Evolutionary conservation across 2,888 invertebrate genomes (phyloP).

Genomic region (Priocnemis perturbator): DNA sequence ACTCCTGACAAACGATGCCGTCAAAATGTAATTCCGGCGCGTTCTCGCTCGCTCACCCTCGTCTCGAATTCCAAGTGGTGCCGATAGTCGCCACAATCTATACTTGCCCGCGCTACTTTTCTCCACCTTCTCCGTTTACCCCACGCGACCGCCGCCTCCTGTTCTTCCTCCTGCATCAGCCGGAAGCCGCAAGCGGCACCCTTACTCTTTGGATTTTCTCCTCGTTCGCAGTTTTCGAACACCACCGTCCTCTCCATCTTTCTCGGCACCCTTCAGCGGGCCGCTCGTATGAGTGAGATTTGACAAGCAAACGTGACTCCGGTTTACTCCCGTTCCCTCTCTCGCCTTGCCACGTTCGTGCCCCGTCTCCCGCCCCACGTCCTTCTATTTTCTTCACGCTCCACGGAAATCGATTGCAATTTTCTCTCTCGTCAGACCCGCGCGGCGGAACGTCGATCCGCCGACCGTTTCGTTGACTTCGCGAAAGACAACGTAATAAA

Average conservation of each 20-base stretch:
- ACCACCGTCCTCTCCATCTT: slow-evolving; percentile 7
- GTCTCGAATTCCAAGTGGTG: slow-evolving; percentile 65
- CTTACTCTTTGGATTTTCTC: slow-evolving; percentile 54
- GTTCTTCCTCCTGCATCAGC: slow-evolving; percentile 3
- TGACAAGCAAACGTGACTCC: slow-evolving; percentile 65
- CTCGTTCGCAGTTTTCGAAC: slow-evolving; percentile 51
- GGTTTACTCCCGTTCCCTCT: slow-evolving; percentile 9
- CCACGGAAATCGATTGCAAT: slow-evolving; percentile 50
- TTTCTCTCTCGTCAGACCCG: slow-evolving; percentile 16
- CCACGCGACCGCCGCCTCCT: slow-evolving; percentile 1
- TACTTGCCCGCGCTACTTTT: neutral
- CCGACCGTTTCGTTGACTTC: too few relatives aligned
- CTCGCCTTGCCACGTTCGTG: neutral
- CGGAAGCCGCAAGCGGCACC: neutral
- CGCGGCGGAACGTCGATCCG: neutral
- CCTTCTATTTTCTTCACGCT: slow-evolving; percentile 22
- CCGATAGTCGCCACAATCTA: slow-evolving; percentile 37
- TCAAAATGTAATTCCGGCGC: slow-evolving; percentile 72
- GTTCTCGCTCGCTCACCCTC: slow-evolving; percentile 52
- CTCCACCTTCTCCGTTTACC: neutral
- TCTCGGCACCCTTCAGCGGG: slow-evolving; percentile 14
- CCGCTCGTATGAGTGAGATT: slow-evolving; percentile 53
- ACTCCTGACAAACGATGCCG: slow-evolving; percentile 72
- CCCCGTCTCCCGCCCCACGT: neutral
- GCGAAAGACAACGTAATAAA: too few relatives aligned